Conservation (phyloP, 2,797 vertebrate genomes). For the Megalops cyprinoides region DNA sequence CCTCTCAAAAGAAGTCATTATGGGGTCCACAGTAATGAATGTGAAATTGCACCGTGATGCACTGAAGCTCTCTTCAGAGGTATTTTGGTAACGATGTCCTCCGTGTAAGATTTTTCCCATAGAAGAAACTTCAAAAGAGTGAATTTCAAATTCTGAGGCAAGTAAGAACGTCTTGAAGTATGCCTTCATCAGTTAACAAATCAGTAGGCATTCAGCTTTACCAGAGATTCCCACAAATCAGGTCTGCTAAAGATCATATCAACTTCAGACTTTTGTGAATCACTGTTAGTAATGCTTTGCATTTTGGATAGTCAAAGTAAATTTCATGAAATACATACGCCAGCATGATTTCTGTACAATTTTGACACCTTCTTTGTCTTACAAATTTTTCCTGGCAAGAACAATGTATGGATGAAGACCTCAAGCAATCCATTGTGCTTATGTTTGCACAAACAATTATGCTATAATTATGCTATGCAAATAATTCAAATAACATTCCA, state of each 20-base stretch:
- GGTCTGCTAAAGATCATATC: slow-evolving; percentile 6
- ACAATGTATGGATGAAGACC: too few relatives aligned
- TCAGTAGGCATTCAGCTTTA: background rate
- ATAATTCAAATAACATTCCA: too few relatives aligned
- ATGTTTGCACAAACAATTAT: background rate
- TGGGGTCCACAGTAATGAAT: slow-evolving; percentile 27
- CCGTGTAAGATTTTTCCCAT: background rate
- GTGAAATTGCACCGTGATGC: background rate
- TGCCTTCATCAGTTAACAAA: background rate
- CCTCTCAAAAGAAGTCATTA: slow-evolving; percentile 9
- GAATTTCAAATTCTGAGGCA: background rate
- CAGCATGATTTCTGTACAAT: background rate
- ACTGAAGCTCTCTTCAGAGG: background rate
- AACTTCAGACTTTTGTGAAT: too few relatives aligned
- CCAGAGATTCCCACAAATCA: background rate
- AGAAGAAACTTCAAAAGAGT: slow-evolving; percentile 17
- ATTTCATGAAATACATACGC: background rate
- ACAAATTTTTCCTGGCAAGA: too few relatives aligned
- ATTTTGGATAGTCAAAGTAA: background rate
- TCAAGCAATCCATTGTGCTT: background rate
- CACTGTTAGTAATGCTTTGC: background rate
- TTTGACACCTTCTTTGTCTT: background rate
- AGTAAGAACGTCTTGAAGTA: background rate
- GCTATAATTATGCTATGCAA: too few relatives aligned
- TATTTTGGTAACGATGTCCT: too few relatives aligned